These are phyloP conservation scores for Macropus fuliginosus DNA, from an alignment of 2,797 vertebrate species.

Conservation along the genomic window DNA sequence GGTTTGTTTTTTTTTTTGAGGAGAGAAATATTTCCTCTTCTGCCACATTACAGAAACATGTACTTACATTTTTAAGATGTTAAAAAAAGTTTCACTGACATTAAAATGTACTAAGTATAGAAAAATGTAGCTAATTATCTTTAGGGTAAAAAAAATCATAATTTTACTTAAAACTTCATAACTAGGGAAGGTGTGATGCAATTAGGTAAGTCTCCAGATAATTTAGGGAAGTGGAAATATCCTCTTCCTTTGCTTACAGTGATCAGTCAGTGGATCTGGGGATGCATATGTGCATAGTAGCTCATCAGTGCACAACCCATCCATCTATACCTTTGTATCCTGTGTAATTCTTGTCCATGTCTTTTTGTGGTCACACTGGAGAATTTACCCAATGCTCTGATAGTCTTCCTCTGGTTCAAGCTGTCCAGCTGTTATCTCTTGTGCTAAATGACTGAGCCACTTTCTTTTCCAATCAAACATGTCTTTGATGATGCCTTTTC, in stretches of 20 bases:
- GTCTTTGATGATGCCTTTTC: not conserved
- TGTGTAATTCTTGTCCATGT: not conserved
- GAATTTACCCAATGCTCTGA: not conserved
- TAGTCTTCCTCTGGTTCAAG: not conserved
- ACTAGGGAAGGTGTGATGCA: not conserved
- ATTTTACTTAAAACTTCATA: not conserved
- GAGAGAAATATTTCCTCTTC: slow-evolving; percentile 14
- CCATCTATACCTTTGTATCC: not conserved
- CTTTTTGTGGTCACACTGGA: not conserved
- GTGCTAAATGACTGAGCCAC: not conserved
- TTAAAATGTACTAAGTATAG: not conserved
- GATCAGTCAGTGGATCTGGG: not conserved
- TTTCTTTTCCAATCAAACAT: not conserved
- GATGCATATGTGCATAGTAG: not conserved
- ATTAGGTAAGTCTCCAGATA: not conserved
- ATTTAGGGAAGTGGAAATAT: not conserved
- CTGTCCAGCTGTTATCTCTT: not conserved
- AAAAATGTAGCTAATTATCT: not conserved
- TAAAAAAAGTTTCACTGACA: not conserved
- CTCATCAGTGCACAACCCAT: not conserved
- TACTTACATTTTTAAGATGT: not conserved
- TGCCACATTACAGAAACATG: not conserved
- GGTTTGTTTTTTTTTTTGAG: not conserved
- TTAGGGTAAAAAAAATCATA: not conserved
- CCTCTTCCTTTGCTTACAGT: not conserved